phyloP scores from a whole-genome alignment of 2,888 invertebrate genomes.

The Julus scanicus region DNA sequence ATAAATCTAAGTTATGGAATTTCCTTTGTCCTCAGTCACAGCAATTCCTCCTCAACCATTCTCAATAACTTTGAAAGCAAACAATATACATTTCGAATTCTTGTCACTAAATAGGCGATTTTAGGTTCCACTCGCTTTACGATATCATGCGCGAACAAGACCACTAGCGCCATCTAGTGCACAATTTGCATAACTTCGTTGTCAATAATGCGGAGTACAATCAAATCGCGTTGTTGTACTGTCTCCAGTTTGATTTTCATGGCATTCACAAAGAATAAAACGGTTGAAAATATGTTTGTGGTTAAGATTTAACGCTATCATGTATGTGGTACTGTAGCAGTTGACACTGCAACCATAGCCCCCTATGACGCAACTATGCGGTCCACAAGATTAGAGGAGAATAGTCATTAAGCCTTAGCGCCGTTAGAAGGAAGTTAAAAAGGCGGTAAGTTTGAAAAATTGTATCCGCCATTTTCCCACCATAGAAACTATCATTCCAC shows the following conservation, averaged over 20 bases:
- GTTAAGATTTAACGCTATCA: neutral
- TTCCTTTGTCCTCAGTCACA: too few relatives aligned
- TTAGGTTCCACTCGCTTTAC: too few relatives aligned
- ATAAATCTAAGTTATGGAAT: too few relatives aligned
- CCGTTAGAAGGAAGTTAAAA: neutral
- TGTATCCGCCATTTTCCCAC: neutral
- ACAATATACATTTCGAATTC: too few relatives aligned
- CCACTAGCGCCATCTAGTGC: conserved; percentile 2
- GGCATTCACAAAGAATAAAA: neutral
- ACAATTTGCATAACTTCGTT: neutral
- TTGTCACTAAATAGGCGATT: too few relatives aligned
- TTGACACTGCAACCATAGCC: too few relatives aligned
- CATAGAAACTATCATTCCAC: too few relatives aligned
- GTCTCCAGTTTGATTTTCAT: neutral
- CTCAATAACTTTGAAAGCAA: too few relatives aligned
- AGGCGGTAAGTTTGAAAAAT: neutral
- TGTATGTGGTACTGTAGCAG: neutral
- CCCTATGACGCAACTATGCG: too few relatives aligned
- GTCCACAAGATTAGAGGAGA: neutral
- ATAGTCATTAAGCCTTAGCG: neutral
- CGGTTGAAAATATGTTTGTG: neutral
- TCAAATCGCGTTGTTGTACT: neutral
- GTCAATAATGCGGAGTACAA: neutral
- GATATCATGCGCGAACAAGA: neutral
- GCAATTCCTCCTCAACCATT: too few relatives aligned